phyloP scores from a whole-genome alignment of 2,113 vertebrate species.

The Tauraco erythrolophus region DNA sequence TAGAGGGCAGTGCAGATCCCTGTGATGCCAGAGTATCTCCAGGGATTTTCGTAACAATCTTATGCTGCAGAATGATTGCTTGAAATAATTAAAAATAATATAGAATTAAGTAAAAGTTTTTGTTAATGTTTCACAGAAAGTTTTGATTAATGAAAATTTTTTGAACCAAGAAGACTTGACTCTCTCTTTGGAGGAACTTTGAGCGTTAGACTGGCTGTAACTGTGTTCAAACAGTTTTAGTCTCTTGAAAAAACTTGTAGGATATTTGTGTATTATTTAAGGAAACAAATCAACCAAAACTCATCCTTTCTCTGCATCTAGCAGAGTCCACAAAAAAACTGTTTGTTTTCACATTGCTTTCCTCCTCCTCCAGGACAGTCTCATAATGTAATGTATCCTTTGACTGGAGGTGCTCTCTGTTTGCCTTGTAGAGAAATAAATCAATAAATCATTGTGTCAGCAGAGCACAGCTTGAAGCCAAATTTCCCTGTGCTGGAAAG shows the following conservation, averaged over 20 bases:
- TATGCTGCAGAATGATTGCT: neutral
- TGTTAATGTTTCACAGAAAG: neutral
- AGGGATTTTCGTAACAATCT: neutral
- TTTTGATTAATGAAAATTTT: neutral
- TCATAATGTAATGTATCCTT: neutral
- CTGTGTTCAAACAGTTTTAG: neutral
- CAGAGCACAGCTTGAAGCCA: neutral
- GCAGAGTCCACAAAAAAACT: neutral
- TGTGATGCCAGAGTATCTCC: neutral
- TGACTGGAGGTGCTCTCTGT: neutral
- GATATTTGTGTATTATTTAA: neutral
- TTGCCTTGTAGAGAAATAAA: neutral
- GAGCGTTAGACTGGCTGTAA: neutral
- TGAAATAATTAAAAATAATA: neutral
- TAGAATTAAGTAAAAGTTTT: neutral
- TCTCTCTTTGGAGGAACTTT: neutral
- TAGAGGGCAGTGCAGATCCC: slow-evolving; percentile 62
- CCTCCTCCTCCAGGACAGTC: neutral
- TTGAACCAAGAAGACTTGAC: neutral
- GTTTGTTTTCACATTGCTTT: neutral
- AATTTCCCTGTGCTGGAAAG: neutral
- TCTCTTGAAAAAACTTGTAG: neutral
- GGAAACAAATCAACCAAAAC: neutral
- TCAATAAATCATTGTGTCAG: slow-evolving; percentile 31
- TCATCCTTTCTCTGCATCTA: neutral